These are phyloP conservation scores for Xiphorhynchus erythropygius DNA, from an alignment of 2,797 vertebrate species.

Conservation along the genomic window DNA sequence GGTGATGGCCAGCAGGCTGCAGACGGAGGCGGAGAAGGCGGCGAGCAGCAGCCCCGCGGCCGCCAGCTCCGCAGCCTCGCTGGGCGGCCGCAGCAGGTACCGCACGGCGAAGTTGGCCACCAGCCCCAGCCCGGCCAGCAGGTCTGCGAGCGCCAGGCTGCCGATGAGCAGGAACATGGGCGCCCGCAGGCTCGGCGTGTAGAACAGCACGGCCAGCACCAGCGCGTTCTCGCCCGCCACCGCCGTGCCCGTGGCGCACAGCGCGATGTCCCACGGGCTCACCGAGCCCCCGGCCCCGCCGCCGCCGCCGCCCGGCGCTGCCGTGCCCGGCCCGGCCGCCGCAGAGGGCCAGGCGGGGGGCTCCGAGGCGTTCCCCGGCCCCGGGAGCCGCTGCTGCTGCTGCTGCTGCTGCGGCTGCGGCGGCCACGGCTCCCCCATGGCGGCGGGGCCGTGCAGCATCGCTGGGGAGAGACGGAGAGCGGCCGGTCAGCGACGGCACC, in stretches of 20 bases:
- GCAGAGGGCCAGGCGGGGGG: constrained; percentile 40
- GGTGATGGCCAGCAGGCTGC: constrained; percentile 90
- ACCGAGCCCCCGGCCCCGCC: constrained; percentile 60
- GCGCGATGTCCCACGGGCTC: constrained; percentile 88
- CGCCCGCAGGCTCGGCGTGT: constrained; percentile 84
- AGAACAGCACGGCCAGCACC: constrained; percentile 88
- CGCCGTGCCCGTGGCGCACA: constrained; percentile 88
- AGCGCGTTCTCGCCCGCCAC: constrained; percentile 90
- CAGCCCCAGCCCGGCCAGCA: constrained; percentile 87
- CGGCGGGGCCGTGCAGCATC: constrained; percentile 35
- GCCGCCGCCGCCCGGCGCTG: not conserved
- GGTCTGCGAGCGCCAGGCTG: constrained; percentile 86
- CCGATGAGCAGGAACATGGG: constrained; percentile 90
- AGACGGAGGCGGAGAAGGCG: constrained; percentile 88
- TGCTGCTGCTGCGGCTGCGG: constrained; percentile 10
- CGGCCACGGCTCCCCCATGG: constrained; percentile 33
- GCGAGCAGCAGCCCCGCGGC: constrained; percentile 84
- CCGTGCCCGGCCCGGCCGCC: not conserved
- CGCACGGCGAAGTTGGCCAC: constrained; percentile 87
- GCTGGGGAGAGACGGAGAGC: not conserved
- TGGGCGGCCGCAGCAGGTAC: constrained; percentile 76
- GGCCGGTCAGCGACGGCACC: not conserved
- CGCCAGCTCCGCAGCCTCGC: constrained; percentile 81
- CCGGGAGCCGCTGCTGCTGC: not conserved
- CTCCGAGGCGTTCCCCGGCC: constrained; percentile 9